These are phyloP conservation scores for Hoplias malabaricus DNA, from an alignment of 2,113 vertebrate species.

Conservation along the genomic window DNA sequence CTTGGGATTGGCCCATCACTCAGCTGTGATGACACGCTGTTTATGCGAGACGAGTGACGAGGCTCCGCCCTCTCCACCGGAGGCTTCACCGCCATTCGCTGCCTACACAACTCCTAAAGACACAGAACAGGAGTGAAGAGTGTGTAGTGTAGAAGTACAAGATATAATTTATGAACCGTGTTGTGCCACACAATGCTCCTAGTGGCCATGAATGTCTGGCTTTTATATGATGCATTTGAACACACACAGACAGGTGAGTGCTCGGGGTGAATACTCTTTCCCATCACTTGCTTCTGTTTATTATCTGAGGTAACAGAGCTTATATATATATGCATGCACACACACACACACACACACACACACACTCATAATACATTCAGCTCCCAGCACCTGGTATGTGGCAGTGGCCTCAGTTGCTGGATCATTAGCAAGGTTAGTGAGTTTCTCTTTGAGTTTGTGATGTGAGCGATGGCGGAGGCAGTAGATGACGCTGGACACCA, in stretches of 20 bases:
- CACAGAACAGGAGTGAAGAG: conserved; percentile 29
- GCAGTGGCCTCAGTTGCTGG: conserved; percentile 77
- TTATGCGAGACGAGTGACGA: conserved; percentile 80
- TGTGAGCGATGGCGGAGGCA: conserved; percentile 89
- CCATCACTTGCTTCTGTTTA: no score
- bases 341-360: background rate
- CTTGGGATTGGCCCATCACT: conserved; percentile 87
- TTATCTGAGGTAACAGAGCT: no score
- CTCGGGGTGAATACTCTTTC: no score
- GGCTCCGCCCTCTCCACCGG: conserved; percentile 80
- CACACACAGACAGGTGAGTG: background rate
- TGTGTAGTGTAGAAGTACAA: conserved; percentile 20
- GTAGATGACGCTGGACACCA: conserved; percentile 84
- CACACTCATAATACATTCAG: no score
- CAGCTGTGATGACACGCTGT: conserved; percentile 91
- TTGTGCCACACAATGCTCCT: no score
- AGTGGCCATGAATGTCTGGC: no score
- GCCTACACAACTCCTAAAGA: conserved; percentile 89
- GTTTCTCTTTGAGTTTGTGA: conserved; percentile 87
- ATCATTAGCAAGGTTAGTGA: conserved; percentile 79
- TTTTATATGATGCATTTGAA: no score
- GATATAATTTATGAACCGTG: no score
- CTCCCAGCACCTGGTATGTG: conserved; percentile 86
- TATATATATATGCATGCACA: no score
- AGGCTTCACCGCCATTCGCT: conserved; percentile 88